Percentiles rank a stretch among this genome's conserved stretches.
Conservation (phyloP, 1,140 invertebrate genomes). For the Apis cerana region DNA sequence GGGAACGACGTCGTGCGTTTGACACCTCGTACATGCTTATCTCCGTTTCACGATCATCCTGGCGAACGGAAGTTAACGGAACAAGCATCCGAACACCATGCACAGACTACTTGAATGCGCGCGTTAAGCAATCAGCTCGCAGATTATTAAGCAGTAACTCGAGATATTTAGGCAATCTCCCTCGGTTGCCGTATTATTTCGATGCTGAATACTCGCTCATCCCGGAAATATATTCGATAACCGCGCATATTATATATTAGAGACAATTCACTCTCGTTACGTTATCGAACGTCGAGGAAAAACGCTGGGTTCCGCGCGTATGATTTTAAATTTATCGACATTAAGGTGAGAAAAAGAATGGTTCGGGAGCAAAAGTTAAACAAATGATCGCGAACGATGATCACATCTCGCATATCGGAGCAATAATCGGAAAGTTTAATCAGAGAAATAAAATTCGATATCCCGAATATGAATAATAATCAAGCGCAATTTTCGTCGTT, state of each 20-base stretch:
- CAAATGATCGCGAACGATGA: too few species aligned
- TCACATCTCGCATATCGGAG: not conserved
- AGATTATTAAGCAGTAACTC: constrained; percentile 58
- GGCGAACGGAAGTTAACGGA: constrained; percentile 42
- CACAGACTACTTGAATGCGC: constrained; percentile 52
- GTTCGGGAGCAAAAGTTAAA: too few species aligned
- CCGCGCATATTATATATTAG: not conserved
- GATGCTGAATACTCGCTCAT: constrained; percentile 7
- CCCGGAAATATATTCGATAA: not conserved
- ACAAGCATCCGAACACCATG: constrained; percentile 50
- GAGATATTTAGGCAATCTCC: constrained; percentile 52
- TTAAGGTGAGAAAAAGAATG: too few species aligned
- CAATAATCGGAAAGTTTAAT: not conserved
- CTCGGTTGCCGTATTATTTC: constrained; percentile 22
- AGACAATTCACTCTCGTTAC: not conserved
- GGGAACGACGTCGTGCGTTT: constrained; percentile 58
- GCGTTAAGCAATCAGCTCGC: constrained; percentile 57
- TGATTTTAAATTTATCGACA: too few species aligned
- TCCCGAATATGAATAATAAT: not conserved
- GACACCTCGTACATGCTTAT: constrained; percentile 61
- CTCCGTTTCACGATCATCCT: constrained; percentile 43
- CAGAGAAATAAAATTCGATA: not conserved
- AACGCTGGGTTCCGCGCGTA: too few species aligned
- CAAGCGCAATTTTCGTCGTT: not conserved
- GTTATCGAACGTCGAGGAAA: too few species aligned